Conservation (phyloP, 2,888 invertebrate species). For the Macrosoma leucophasiata region DNA sequence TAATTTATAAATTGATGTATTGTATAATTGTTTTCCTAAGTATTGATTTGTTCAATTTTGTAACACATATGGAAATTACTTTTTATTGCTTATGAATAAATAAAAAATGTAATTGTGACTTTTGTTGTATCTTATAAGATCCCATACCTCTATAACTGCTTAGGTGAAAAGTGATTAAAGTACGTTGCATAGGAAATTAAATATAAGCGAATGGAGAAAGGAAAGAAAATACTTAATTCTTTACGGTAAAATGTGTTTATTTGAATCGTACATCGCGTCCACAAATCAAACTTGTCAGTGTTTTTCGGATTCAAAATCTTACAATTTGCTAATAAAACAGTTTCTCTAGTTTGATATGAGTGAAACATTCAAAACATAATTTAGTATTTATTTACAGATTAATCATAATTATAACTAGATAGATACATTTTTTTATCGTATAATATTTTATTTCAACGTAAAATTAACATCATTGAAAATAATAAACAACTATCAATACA, state of each 20-base stretch:
- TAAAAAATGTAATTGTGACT: constrained; percentile 44
- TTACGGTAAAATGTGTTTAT: constrained; percentile 62
- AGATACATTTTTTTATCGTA: constrained; percentile 43
- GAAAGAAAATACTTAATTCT: constrained; percentile 24
- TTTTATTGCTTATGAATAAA: constrained; percentile 76
- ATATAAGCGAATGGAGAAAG: constrained; percentile 1
- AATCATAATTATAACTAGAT: constrained; percentile 51
- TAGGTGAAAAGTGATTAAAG: too few relatives aligned
- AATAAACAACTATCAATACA: too few relatives aligned
- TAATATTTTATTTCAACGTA: constrained; percentile 40
- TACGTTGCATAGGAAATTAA: too few relatives aligned
- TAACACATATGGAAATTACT: constrained; percentile 64
- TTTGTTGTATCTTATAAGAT: constrained; percentile 25
- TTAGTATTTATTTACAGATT: constrained; percentile 68
- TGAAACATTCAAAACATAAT: constrained; percentile 69
- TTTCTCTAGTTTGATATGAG: constrained; percentile 71
- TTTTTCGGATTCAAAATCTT: constrained; percentile 57
- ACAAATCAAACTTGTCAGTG: constrained; percentile 65
- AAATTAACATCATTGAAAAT: constrained; percentile 42
- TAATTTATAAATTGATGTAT: constrained; percentile 42
- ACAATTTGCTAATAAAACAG: constrained; percentile 66
- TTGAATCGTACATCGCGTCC: constrained; percentile 66
- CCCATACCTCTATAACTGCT: too few relatives aligned
- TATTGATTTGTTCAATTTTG: constrained; percentile 56
- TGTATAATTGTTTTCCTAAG: constrained; percentile 46